These are phyloP conservation scores for Drosophila picticornis DNA, from an alignment of 2,888 invertebrate species.

Conservation along the genomic window DNA sequence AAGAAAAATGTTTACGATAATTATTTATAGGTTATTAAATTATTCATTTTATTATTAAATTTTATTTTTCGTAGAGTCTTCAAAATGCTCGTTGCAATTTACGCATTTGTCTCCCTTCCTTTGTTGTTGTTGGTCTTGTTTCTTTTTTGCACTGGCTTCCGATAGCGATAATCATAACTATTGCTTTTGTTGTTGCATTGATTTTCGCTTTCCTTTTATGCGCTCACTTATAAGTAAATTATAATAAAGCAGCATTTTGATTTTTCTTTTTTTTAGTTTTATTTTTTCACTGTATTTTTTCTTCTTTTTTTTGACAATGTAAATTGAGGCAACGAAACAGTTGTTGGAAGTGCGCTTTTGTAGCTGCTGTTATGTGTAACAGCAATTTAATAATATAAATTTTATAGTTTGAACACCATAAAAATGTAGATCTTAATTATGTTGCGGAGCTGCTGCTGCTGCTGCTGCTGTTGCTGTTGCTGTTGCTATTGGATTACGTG, in stretches of 20 bases:
- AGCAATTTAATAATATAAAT: conserved; percentile 77
- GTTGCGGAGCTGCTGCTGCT: conserved; percentile 40
- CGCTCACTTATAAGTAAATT: conserved; percentile 50
- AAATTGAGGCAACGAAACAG: conserved; percentile 3
- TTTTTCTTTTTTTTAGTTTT: conserved; percentile 8
- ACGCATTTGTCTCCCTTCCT: not conserved
- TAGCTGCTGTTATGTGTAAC: conserved; percentile 61
- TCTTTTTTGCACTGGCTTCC: conserved; percentile 43
- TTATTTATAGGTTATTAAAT: too few species aligned
- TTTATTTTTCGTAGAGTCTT: not conserved
- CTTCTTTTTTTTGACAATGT: conserved; percentile 11
- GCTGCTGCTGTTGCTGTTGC: not conserved
- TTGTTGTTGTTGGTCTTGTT: conserved; percentile 26
- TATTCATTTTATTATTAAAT: not conserved
- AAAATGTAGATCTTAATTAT: conserved; percentile 78
- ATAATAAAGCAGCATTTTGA: conserved; percentile 39
- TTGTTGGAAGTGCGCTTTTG: conserved; percentile 21
- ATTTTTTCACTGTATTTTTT: conserved; percentile 14
- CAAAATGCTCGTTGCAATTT: not conserved
- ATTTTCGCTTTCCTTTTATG: conserved; percentile 70
- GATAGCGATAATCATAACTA: conserved; percentile 60
- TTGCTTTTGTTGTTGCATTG: conserved; percentile 35
- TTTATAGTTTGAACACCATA: conserved; percentile 78
- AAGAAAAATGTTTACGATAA: too few species aligned
- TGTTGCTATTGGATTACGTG: conserved; percentile 73